These are phyloP conservation scores for Aradophagus sp. DNA, from an alignment of 1,140 invertebrate species.

Conservation along the genomic window DNA sequence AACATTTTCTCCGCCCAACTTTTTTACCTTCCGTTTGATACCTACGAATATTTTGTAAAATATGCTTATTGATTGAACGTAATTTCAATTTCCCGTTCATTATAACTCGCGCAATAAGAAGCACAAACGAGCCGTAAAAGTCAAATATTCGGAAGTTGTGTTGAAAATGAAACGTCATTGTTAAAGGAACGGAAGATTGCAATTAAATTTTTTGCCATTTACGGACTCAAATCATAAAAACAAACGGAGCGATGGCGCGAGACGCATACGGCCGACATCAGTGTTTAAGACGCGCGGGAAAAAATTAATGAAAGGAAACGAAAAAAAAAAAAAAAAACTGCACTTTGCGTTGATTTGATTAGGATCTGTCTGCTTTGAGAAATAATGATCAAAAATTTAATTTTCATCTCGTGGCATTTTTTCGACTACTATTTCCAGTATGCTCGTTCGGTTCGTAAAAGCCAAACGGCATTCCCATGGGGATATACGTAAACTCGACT, in stretches of 20 bases:
- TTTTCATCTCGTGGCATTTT: constrained; percentile 2
- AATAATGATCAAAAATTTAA: constrained; percentile 32
- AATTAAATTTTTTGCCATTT: constrained; percentile 57
- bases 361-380: constrained; percentile 7
- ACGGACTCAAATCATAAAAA: constrained; percentile 47
- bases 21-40: constrained; percentile 8
- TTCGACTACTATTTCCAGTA: too few relatives aligned
- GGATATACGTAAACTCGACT: constrained; percentile 25
- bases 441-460: too few relatives aligned
- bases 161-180: constrained; percentile 20
- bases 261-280: constrained; percentile 14
- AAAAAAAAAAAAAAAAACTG: constrained; percentile 38
- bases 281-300: constrained; percentile 9
- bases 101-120: constrained; percentile 4
- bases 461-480: constrained; percentile 4
- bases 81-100: constrained; percentile 12
- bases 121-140: constrained; percentile 2
- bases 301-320: constrained; percentile 29
- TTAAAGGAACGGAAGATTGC: constrained; percentile 24
- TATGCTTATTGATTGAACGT: constrained; percentile 29
- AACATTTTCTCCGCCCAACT: constrained; percentile 1
- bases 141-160: constrained; percentile 19
- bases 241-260: background rate
- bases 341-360: constrained; percentile 36
- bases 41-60: constrained; percentile 11